Evolutionary conservation across 53 echinoderm and acorn worm genomes (phyloP).

Genomic region (Mesocentrotus franciscanus): DNA sequence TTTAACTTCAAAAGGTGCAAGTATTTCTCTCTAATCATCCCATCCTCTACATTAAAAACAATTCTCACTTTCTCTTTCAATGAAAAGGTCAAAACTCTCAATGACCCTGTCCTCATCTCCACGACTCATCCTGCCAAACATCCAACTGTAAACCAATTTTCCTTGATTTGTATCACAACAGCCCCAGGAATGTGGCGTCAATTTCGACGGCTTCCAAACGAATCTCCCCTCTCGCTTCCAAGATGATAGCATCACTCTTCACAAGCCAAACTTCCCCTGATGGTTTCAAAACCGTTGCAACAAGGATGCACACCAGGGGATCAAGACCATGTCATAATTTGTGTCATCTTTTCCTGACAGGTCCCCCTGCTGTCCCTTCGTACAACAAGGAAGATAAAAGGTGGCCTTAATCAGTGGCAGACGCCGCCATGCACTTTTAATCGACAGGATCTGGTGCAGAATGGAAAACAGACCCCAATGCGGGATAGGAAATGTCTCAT

Average conservation of each 20-base stretch:
- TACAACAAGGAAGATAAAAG: background rate
- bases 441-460: background rate
- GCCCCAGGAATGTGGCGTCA: constrained; percentile 40
- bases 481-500: constrained; percentile 27
- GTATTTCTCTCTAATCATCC: background rate
- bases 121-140: background rate
- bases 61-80: constrained; percentile 21
- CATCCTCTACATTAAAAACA: background rate
- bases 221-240: constrained; percentile 37
- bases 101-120: background rate
- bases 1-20: background rate
- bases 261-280: background rate
- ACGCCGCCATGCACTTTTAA: constrained; percentile 18
- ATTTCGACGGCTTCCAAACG: constrained; percentile 38
- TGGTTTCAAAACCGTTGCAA: constrained; percentile 47
- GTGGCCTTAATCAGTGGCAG: constrained; percentile 1
- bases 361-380: background rate
- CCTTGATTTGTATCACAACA: constrained; percentile 19
- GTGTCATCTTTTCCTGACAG: constrained; percentile 36
- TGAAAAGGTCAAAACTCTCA: constrained; percentile 28
- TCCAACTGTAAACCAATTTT: constrained; percentile 13
- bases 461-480: constrained; percentile 36
- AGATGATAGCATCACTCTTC: constrained; percentile 38
- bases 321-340: constrained; percentile 43
- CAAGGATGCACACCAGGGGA: constrained; percentile 2